Base-by-base conservation (phyloP, 2,113 vertebrate genomes). In the Pelobates fuscus region DNA sequence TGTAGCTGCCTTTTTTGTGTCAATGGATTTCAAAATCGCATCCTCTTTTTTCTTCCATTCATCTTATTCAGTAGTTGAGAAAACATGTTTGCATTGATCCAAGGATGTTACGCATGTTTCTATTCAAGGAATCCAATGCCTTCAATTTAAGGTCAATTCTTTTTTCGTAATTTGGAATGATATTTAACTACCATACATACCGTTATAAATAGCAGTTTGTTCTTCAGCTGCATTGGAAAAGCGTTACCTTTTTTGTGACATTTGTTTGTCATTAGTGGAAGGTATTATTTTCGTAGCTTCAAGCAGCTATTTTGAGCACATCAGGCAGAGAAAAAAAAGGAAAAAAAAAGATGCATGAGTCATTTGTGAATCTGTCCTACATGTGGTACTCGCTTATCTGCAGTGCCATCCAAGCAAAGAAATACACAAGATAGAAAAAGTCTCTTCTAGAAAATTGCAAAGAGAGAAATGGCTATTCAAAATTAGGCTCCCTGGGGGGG, bases 301-400 rank as follows among this genome's bases (percentile, higher is more conserved):
- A 49, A 72, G 70, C 26, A 37, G 25, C 59, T 72, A 72, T 72
- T 72, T 72, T 76, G 64, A 67, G 72, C 72, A 60, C 72, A 76
- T 75, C 30, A 66, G 30, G 72, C 63, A 67, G 63, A 57, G 57
- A 61, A 66, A 73, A 55, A 52, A 11, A 57, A 41, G 12, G 5
- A 58, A 29, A 17, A 2, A 18, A 52, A 62, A 5, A 5, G 10
- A 37, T 20, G 71, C 18, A 76, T 76, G 72, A 76, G 63, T 76
- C 72, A 60, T 67, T 76, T 54, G 29, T 44, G 63, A 67, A 43
- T 76, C 62, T 67, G 62, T 46, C 52, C 52, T 67, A 29, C 71
- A 75, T 66, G 72, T 72, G 63, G 63, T 60, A 44, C 20, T 76
- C 64, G 44, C 72, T 67, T 67, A 72, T 76, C 54, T 67, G 58